A percentile compares a stretch with the other conserved stretches of the same genome.
Conservation (phyloP, 2,888 invertebrate genomes). For the Cataglyphis livida region DNA sequence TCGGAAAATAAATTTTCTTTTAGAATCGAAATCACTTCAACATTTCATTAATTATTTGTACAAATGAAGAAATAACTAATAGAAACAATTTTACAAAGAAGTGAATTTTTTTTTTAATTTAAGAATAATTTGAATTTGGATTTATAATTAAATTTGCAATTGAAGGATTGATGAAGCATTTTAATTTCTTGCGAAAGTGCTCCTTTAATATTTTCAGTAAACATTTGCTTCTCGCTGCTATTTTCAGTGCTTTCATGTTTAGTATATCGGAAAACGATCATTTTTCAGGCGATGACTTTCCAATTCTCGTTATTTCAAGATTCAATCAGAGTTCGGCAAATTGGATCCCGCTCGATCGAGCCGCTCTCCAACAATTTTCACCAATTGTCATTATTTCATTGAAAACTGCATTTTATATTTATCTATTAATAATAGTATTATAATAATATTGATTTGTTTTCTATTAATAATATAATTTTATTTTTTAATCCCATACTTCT, state of each 20-base stretch:
- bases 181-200: constrained; percentile 6
- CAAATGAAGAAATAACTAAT: background rate
- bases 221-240: constrained; percentile 6
- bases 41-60: background rate
- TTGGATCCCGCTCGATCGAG: constrained; percentile 32
- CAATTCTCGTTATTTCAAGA: constrained; percentile 54
- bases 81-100: background rate
- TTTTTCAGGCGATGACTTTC: constrained; percentile 52
- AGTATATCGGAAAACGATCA: constrained; percentile 51
- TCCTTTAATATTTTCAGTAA: background rate
- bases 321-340: constrained; percentile 50
- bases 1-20: background rate
- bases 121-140: background rate
- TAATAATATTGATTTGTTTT: background rate
- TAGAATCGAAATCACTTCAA: background rate
- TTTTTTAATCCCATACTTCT: background rate
- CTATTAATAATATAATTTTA: constrained; percentile 4
- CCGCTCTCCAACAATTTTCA: constrained; percentile 37
- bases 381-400: constrained; percentile 35
- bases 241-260: constrained; percentile 33
- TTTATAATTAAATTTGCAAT: background rate
- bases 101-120: background rate
- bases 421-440: background rate
- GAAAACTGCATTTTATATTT: constrained; percentile 41
- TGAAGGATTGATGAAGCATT: background rate